Evolutionary conservation across 2,113 vertebrate species (phyloP).

Genomic region (Myrmophylax atrothorax): DNA sequence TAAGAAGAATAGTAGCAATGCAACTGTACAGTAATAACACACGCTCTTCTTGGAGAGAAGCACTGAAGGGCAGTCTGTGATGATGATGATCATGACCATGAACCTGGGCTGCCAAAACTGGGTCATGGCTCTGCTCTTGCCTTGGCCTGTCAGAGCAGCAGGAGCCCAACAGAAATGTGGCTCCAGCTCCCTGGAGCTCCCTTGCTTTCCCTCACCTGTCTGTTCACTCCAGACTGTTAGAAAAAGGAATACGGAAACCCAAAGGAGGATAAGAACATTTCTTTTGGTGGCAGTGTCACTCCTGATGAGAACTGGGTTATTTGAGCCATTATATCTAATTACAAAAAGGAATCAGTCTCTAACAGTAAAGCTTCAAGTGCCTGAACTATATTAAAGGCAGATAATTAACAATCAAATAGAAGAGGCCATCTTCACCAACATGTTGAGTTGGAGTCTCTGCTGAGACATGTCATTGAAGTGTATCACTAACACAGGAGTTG

Average conservation of each 20-base stretch:
- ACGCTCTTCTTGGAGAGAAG: not conserved
- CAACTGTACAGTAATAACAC: not conserved
- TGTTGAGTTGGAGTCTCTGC: fast-evolving
- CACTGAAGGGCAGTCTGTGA: not conserved
- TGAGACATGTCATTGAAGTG: not conserved
- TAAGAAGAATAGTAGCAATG: not conserved
- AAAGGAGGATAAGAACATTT: not conserved
- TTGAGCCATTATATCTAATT: constrained; percentile 41
- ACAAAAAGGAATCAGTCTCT: constrained; percentile 30
- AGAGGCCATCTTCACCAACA: not conserved
- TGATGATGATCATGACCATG: not conserved
- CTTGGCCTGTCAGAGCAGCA: not conserved
- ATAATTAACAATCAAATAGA: constrained; percentile 32
- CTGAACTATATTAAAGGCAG: constrained; percentile 28
- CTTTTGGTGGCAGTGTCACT: not conserved
- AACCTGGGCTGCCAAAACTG: not conserved
- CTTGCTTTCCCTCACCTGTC: not conserved
- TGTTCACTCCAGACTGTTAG: not conserved
- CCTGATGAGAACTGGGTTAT: constrained; percentile 28
- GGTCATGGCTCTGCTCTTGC: not conserved
- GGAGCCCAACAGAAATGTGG: not conserved
- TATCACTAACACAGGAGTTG: fast-evolving
- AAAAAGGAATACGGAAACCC: not conserved
- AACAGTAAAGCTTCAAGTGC: constrained; percentile 33
- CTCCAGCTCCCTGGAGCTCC: not conserved